Base-by-base conservation (phyloP, 2,797 vertebrate species). In the Myotis vivesi region DNA sequence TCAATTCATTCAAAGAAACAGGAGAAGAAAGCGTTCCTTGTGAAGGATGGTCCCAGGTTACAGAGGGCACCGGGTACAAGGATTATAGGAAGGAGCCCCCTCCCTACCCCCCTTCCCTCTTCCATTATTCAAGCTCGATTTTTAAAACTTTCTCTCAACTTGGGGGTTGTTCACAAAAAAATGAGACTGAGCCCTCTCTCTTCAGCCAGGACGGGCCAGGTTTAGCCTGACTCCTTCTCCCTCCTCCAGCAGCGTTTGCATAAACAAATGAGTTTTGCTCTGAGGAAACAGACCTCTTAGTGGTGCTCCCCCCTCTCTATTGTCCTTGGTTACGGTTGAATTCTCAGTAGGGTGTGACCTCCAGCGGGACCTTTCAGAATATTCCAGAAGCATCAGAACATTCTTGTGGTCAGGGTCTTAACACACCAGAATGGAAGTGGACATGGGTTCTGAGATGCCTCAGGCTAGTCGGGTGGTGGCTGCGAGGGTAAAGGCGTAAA, bases 51-150 rank as follows among this genome's bases (percentile, higher is more conserved):
- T 96, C 91, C 95, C 77, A 55, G 57, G 28, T 90, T 97, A 89
- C 90, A 96, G 97, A 98, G 94, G 93, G 92, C 97, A 97, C 88
- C 95, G 91, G 95, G 94, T 95, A 96, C 89, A 95, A 97, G 96
- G 96, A 96, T 81, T 94, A 79, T 82, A 84, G 69, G 23, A 72
- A 95, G 46, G 93, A 71, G 6, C 16, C 80, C 2, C 3, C 83
- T 95, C 79, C 77, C 80, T 77, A 89, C 23, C 87, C 93, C 28
- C 68, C 71, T 93, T 94, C 46, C 17, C 13, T 89, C 90, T 95
- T 64, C 88, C 73, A 89, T 95, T 95, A 95, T 92, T 95, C 57
- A 89, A 92, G 84, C 57, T 89, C 66, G 92, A 96, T 95, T 89
- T 33, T 79, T 62, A 69, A 97, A 97, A 93, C 33, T 73, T 95